Percentiles rank a stretch among this genome's conserved stretches.
phyloP scores from a whole-genome alignment of 2,888 invertebrate species.

The Rosalia funebris region DNA sequence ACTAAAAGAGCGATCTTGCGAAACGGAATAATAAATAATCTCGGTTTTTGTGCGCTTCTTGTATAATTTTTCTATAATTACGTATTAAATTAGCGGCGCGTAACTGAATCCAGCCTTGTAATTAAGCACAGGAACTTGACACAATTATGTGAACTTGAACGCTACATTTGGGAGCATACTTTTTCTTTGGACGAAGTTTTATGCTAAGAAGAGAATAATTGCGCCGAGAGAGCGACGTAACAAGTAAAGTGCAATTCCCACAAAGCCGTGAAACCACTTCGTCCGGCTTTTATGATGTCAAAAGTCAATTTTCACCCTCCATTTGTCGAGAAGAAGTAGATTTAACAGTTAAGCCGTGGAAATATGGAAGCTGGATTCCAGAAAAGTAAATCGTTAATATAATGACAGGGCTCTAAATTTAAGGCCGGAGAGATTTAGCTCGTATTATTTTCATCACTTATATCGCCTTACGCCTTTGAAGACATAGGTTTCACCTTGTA shows the following conservation, averaged over 20 bases:
- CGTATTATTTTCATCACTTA: slow-evolving; percentile 7
- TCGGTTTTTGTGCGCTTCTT: slow-evolving; percentile 19
- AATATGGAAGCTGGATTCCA: slow-evolving; percentile 49
- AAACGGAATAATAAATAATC: slow-evolving; percentile 26
- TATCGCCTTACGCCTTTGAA: slow-evolving; percentile 1
- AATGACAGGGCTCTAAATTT: slow-evolving; percentile 35
- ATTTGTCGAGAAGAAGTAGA: slow-evolving; percentile 58
- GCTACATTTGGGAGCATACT: slow-evolving; percentile 9
- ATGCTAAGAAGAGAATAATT: slow-evolving; percentile 42
- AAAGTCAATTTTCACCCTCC: slow-evolving; percentile 64
- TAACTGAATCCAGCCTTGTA: slow-evolving; percentile 25
- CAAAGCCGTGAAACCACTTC: slow-evolving; percentile 54
- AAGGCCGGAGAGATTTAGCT: slow-evolving; percentile 17
- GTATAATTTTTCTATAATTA: slow-evolving; percentile 30
- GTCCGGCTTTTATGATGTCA: slow-evolving; percentile 60
- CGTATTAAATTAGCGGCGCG: slow-evolving; percentile 29
- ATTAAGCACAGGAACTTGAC: slow-evolving; percentile 34
- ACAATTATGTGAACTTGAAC: slow-evolving; percentile 38
- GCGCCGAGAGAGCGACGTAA: slow-evolving; percentile 50
- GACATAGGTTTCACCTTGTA: not conserved
- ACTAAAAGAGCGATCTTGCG: slow-evolving; percentile 29
- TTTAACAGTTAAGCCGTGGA: slow-evolving; percentile 54
- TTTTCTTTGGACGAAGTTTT: slow-evolving; percentile 23
- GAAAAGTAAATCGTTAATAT: slow-evolving; percentile 45
- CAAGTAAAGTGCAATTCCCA: slow-evolving; percentile 51